phyloP scores from a whole-genome alignment of 2,113 vertebrate genomes.

The Amblyopsis rosae region DNA sequence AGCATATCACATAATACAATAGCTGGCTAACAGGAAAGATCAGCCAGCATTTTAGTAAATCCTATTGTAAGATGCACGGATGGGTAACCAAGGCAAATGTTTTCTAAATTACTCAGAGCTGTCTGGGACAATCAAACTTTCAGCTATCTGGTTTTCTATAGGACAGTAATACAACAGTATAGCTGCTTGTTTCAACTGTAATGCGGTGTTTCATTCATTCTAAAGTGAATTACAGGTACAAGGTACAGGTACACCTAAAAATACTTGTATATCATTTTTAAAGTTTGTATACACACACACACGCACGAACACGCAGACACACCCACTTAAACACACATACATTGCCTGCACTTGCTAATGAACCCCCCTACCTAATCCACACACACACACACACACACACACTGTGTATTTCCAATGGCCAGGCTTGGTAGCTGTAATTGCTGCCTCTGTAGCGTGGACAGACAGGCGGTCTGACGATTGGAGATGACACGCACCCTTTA shows the following conservation, averaged over 20 bases:
- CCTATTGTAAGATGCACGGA: slow-evolving; percentile 60
- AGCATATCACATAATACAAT: slow-evolving; percentile 77
- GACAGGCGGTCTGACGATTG: slow-evolving; percentile 72
- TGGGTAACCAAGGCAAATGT: slow-evolving; percentile 64
- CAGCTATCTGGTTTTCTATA: slow-evolving; percentile 32
- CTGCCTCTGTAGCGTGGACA: slow-evolving; percentile 69
- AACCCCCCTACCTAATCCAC: slow-evolving; percentile 7
- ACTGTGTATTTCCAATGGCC: slow-evolving; percentile 38
- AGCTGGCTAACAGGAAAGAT: slow-evolving; percentile 61
- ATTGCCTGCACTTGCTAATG: slow-evolving; percentile 39
- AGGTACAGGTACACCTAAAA: too few species aligned
- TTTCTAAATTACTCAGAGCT: slow-evolving; percentile 64
- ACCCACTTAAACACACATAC: not conserved
- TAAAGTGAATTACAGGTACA: too few species aligned
- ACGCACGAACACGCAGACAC: not conserved
- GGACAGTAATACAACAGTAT: slow-evolving; percentile 1
- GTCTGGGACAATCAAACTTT: slow-evolving; percentile 41
- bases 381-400: slow-evolving; percentile 7
- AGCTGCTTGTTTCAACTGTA: too few species aligned
- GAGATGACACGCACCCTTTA: slow-evolving; percentile 78
- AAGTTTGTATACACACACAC: not conserved
- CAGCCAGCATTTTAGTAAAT: slow-evolving; percentile 66
- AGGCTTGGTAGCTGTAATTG: slow-evolving; percentile 72
- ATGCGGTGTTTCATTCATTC: too few species aligned
- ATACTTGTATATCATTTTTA: too few species aligned